These are phyloP conservation scores for Saturnia japonica DNA, from an alignment of 2,888 invertebrate species.

Conservation along the genomic window DNA sequence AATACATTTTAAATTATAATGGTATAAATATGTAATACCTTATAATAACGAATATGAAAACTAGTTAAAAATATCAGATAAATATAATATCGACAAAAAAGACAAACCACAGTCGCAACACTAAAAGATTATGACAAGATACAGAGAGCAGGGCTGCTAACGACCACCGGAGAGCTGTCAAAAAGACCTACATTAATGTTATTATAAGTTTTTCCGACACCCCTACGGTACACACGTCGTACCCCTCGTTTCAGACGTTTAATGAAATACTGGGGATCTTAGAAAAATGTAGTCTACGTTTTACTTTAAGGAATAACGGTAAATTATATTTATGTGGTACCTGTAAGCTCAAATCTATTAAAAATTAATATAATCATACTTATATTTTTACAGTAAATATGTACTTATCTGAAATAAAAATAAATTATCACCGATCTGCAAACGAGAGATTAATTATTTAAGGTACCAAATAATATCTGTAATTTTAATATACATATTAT, in stretches of 20 bases:
- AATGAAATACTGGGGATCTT: conserved; percentile 22
- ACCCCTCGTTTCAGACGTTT: conserved; percentile 20
- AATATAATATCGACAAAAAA: conserved; percentile 7
- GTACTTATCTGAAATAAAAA: too few species aligned
- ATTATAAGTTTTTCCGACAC: conserved; percentile 79
- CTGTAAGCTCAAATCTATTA: too few species aligned
- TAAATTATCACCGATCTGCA: too few species aligned
- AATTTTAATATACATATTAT: too few species aligned
- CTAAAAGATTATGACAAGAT: conserved; percentile 81
- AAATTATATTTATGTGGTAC: background rate
- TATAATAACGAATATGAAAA: background rate
- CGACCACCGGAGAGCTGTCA: conserved; percentile 77
- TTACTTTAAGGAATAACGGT: conserved; percentile 13
- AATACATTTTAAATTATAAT: too few species aligned
- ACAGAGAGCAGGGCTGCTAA: conserved; percentile 78
- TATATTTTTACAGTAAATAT: too few species aligned
- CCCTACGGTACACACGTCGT: conserved; percentile 45
- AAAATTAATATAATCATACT: too few species aligned
- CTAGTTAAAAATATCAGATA: background rate
- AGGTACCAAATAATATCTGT: too few species aligned
- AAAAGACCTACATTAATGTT: conserved; percentile 81
- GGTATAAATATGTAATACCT: too few species aligned
- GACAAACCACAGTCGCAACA: conserved; percentile 37
- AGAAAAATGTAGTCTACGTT: conserved; percentile 15
- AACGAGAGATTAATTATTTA: too few species aligned